phyloP scores from a whole-genome alignment of 2,113 vertebrate species.

The Hirundichthys speculiger region DNA sequence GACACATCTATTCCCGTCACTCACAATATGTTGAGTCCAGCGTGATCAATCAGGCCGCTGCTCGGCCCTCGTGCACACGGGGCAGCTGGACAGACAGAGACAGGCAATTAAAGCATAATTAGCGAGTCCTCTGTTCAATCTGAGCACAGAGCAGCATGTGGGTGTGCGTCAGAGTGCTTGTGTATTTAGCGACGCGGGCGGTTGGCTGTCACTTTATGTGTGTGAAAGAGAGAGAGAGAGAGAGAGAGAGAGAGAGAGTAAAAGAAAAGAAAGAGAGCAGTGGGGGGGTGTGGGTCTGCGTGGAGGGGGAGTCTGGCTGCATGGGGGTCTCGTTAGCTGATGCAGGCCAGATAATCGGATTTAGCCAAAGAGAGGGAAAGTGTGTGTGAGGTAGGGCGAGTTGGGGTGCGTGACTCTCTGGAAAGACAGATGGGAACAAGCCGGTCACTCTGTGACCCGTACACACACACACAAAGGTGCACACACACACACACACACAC shows the following conservation, averaged over 20 bases:
- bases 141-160: constrained; percentile 48
- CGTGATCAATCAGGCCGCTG: constrained; percentile 62
- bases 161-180: constrained; percentile 27
- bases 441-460: constrained; percentile 68
- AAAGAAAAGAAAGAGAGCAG: constrained; percentile 23
- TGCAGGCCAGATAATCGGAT: constrained; percentile 78
- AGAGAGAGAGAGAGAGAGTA: constrained; percentile 23
- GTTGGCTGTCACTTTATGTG: constrained; percentile 30
- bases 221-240: neutral
- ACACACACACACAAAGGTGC: constrained; percentile 4
- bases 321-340: constrained; percentile 75
- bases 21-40: constrained; percentile 41
- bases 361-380: constrained; percentile 74
- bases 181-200: constrained; percentile 32
- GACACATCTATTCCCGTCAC: constrained; percentile 33
- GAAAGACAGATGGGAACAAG: constrained; percentile 79
- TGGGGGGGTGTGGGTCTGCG: constrained; percentile 10
- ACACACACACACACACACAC: constrained; percentile 34
- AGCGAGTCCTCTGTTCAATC: constrained; percentile 67
- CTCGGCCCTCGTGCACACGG: constrained; percentile 55
- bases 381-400: constrained; percentile 63
- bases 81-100: constrained; percentile 79
- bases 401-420: constrained; percentile 49
- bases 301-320: constrained; percentile 26
- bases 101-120: constrained; percentile 79